phyloP scores from a whole-genome alignment of 1,140 invertebrate species.

The Laupala kohalensis region DNA sequence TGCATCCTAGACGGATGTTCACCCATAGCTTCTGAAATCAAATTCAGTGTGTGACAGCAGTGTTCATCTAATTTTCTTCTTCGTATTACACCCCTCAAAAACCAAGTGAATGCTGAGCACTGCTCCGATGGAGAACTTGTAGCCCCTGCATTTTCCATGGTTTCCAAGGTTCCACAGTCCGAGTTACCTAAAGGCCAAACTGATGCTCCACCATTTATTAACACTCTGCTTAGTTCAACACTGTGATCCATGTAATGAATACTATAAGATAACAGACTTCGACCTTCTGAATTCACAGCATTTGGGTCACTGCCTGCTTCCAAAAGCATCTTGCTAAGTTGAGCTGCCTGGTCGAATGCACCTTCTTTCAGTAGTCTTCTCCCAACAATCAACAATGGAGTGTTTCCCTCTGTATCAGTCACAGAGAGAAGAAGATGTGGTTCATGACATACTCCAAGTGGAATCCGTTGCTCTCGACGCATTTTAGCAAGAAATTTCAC shows the following conservation, averaged over 20 bases:
- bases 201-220: constrained; percentile 25
- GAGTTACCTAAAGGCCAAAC: constrained; percentile 21
- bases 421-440: not conserved
- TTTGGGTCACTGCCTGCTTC: constrained; percentile 23
- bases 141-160: constrained; percentile 1
- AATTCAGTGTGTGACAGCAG: constrained; percentile 16
- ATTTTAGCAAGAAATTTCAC: constrained; percentile 5
- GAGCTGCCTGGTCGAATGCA: constrained; percentile 21
- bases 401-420: constrained; percentile 30
- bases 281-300: constrained; percentile 22
- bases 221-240: constrained; percentile 22
- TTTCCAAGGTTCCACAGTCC: constrained; percentile 16
- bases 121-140: constrained; percentile 2
- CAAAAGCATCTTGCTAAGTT: constrained; percentile 21
- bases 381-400: constrained; percentile 28
- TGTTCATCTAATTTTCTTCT: constrained; percentile 18
- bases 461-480: not conserved
- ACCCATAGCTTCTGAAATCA: constrained; percentile 22
- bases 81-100: constrained; percentile 20
- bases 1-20: constrained; percentile 22
- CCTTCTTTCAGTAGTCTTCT: constrained; percentile 22
- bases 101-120: constrained; percentile 22
- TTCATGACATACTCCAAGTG: not conserved
- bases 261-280: constrained; percentile 25
- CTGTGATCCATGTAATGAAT: constrained; percentile 25